Conservation (phyloP, 2,797 vertebrate genomes). For the Rhinichthys osculus region DNA sequence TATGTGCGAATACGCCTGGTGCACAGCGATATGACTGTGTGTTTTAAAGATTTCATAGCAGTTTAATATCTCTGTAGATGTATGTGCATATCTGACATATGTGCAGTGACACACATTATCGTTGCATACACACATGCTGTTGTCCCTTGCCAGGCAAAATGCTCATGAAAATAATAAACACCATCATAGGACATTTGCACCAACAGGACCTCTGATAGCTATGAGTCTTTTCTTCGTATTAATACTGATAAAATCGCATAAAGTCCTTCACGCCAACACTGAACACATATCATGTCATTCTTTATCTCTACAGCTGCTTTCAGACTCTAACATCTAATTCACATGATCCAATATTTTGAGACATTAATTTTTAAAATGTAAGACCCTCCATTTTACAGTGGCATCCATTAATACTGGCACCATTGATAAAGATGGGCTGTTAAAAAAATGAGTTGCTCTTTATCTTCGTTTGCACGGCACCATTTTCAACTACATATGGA, state of each 20-base stretch:
- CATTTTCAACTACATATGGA: background rate
- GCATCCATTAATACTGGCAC: background rate
- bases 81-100: constrained; percentile 40
- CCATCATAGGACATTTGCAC: constrained; percentile 24
- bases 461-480: background rate
- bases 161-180: constrained; percentile 16
- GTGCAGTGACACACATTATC: constrained; percentile 25
- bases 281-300: constrained; percentile 1
- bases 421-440: background rate
- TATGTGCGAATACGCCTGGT: constrained; percentile 47
- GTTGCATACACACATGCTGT: background rate
- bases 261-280: background rate
- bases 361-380: background rate
- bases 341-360: background rate
- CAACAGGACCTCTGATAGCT: constrained; percentile 16
- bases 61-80: constrained; percentile 20
- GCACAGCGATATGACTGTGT: constrained; percentile 31
- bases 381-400: background rate
- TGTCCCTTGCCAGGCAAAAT: background rate
- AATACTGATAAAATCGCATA: constrained; percentile 15
- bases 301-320: constrained; percentile 1
- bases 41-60: constrained; percentile 10
- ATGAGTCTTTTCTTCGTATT: background rate
- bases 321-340: background rate
- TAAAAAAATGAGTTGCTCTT: background rate